Base-by-base conservation (phyloP, 1,140 invertebrate genomes). In the Spodoptera litura region DNA sequence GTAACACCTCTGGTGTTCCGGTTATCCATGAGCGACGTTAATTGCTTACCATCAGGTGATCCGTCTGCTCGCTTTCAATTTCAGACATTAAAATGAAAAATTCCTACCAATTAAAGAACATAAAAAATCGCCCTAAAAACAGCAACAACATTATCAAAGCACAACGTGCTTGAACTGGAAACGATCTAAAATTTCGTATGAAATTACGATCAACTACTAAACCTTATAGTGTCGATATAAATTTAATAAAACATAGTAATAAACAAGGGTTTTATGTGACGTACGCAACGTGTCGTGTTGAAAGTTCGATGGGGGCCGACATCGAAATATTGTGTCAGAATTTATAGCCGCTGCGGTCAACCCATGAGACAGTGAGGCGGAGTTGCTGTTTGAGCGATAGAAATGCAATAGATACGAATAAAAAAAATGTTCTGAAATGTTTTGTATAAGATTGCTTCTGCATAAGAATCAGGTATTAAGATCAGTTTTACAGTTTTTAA, bases 271-370 rank as follows among this genome's bases (percentile, higher is more conserved):
- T 55, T 38, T 56, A 53, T 71, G 64, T 77, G 66, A 79, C 78
- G 53, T 64, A 72, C 53, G 68, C 75, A 64, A 78, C 78, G 75
- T 78, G 78, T 78, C 49, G 49, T 61, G 62, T 80, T 79, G 83
- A 83, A 89, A 88, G 83, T 88, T 87, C 85, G 85, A 85, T 83
- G 79, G 81, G 85, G 83, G 56, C 56, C 71, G 86, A 83, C 83
- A 83, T 78, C 90, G 84, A 92, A 91, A 92, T 92, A 92, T 91
- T 90, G 87, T 91, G 87, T 88, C 85, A 82, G 79, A 91, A 92
- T 91, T 92, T 91, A 92, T 91, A 71, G 88, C 83, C 78, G 74
- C 79, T 86, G 88, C 86, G 88, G 89, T 90, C 84, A 88, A 81
- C 79, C 84, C 78, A 83, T 61, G 85, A 82, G 84, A 86, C 72